Percentiles rank a stretch among this genome's conserved stretches.
Conservation (phyloP, 2,797 vertebrate genomes). For the Chrosomus eos region DNA sequence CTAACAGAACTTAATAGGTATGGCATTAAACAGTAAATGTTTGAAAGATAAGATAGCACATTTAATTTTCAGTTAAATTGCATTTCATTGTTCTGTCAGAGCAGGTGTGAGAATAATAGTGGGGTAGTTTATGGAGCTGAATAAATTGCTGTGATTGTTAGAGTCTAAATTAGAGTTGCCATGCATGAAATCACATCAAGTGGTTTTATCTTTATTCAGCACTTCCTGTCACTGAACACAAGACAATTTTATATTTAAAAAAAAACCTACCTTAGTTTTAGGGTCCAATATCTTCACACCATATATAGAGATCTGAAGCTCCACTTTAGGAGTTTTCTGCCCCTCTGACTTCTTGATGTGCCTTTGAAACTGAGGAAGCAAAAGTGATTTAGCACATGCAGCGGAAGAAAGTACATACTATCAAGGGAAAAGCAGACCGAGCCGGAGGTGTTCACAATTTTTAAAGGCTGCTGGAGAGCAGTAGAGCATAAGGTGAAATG, state of each 20-base stretch:
- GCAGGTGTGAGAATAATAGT: neutral
- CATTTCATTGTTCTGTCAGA: conserved; percentile 21
- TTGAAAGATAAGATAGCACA: conserved; percentile 9
- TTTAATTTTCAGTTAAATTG: conserved; percentile 24
- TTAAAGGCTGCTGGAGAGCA: conserved; percentile 31
- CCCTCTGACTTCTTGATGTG: conserved; percentile 93
- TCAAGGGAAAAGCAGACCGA: conserved; percentile 15
- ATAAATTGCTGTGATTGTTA: neutral
- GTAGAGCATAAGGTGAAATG: conserved; percentile 28
- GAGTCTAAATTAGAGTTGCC: neutral
- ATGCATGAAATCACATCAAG: conserved; percentile 37
- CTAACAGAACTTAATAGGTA: neutral
- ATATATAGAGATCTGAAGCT: conserved; percentile 89
- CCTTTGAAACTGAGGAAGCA: conserved; percentile 82
- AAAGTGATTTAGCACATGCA: conserved; percentile 25
- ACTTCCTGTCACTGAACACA: neutral
- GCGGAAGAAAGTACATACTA: conserved; percentile 16
- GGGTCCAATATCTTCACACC: conserved; percentile 88
- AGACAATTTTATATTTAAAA: neutral
- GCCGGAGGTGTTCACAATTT: conserved; percentile 6
- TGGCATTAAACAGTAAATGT: conserved; percentile 8
- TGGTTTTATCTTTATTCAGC: conserved; percentile 11
- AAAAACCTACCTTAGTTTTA: conserved; percentile 84
- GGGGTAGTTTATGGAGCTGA: neutral
- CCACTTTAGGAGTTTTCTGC: conserved; percentile 88